Evolutionary conservation across 2,113 vertebrate species (phyloP).

Genomic region (Hyla sarda): DNA sequence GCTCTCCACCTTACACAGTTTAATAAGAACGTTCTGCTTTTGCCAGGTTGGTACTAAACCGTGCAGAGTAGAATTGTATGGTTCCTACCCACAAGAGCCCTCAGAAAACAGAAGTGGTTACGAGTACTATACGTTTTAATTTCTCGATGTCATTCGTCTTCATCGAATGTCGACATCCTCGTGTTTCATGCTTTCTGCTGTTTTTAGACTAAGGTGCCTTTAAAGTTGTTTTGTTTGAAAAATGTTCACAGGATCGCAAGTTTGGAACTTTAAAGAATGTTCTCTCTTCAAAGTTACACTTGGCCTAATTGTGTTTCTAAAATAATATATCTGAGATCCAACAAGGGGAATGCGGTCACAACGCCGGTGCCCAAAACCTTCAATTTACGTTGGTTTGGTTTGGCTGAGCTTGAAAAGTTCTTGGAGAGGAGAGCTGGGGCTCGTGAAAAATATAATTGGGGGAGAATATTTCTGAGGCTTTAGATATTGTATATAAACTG

Average conservation of each 20-base stretch:
- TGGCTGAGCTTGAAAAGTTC: slow-evolving; percentile 84
- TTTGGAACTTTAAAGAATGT: slow-evolving; percentile 66
- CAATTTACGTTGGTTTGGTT: slow-evolving; percentile 88
- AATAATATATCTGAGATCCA: slow-evolving; percentile 85
- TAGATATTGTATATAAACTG: slow-evolving; percentile 75
- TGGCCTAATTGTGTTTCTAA: slow-evolving; percentile 81
- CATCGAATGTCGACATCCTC: slow-evolving; percentile 11
- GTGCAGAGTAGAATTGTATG: slow-evolving; percentile 15
- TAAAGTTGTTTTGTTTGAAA: slow-evolving; percentile 70
- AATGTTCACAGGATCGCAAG: slow-evolving; percentile 62
- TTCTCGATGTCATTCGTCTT: slow-evolving; percentile 21
- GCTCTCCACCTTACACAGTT: slow-evolving; percentile 30
- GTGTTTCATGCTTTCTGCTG: slow-evolving; percentile 59
- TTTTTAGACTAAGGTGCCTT: slow-evolving; percentile 71
- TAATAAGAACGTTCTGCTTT: background rate
- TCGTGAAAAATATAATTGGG: slow-evolving; percentile 82
- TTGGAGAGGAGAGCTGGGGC: slow-evolving; percentile 84
- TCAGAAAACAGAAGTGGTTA: slow-evolving; percentile 19
- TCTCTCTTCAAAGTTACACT: slow-evolving; percentile 73
- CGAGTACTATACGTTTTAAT: background rate
- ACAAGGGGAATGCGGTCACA: slow-evolving; percentile 85
- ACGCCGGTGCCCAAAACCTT: slow-evolving; percentile 87
- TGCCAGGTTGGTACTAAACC: slow-evolving; percentile 40
- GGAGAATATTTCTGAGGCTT: slow-evolving; percentile 82
- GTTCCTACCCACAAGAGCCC: slow-evolving; percentile 11